phyloP scores from a whole-genome alignment of 1,140 invertebrate genomes.

The Pogonognathellus flavescens region DNA sequence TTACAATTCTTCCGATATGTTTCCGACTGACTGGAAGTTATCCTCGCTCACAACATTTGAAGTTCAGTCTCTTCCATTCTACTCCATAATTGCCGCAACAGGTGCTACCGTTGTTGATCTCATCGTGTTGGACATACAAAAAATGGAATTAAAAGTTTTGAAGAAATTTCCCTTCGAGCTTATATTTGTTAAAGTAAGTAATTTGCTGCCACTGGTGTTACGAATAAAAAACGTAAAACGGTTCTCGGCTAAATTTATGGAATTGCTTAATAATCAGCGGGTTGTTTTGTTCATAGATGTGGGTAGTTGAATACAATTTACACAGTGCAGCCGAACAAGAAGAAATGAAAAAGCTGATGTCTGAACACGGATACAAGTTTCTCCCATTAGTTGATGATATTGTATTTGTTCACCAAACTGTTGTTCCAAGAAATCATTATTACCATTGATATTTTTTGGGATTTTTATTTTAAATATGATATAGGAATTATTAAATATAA shows the following conservation, averaged over 20 bases:
- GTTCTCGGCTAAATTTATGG: no score
- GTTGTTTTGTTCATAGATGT: not conserved
- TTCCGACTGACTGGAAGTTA: not conserved
- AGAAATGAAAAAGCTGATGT: not conserved
- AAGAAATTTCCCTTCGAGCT: not conserved
- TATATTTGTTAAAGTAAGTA: conserved; percentile 17
- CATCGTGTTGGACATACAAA: not conserved
- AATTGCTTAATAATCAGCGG: not conserved
- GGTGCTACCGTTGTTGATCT: not conserved
- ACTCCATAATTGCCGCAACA: conserved; percentile 20
- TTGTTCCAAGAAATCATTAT: no score
- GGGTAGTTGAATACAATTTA: not conserved
- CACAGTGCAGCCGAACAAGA: not conserved
- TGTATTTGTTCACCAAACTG: not conserved
- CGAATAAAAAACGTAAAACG: not conserved
- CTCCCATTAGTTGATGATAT: not conserved
- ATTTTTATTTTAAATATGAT: no score
- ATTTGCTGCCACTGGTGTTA: not conserved
- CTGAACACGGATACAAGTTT: not conserved
- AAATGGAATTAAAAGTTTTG: conserved; percentile 1
- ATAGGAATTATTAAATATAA: no score
- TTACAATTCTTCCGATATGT: no score
- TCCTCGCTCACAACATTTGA: not conserved
- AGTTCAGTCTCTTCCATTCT: not conserved
- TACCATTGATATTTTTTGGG: no score